Evolutionary conservation across 53 echinoderm and acorn worm species (phyloP), one percentile per base, ranked within the genome.

Genomic region (Patiria pectinifera): DNA sequence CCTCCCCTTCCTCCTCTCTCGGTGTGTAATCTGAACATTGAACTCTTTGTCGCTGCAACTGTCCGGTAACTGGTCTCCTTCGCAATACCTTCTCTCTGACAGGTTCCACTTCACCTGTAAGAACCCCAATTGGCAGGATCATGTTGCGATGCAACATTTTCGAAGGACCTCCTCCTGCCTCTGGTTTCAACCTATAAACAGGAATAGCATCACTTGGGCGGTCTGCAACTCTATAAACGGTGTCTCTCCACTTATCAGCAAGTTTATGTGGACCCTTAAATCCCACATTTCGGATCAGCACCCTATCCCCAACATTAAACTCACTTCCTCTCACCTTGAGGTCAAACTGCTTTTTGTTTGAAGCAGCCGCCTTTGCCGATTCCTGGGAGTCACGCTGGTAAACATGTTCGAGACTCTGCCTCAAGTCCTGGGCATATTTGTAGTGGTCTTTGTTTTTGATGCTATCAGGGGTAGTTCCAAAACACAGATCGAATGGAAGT

Each of bases 181-280:
- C 92, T 26, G 85, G 93, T 70, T 80, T 45, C 45, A 93, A 35
- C 2, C 21, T 62, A 48, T 87, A 87, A 26, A 93, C 92, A 72
- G 92, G 92, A 48, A 93, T 59, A 19, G 59, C 74, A 69, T 63
- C 82, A 92, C 46, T 62, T 24, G 14, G 45, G 19, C 60, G 70
- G 8, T 19, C 44, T 3, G 76, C 60, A 15, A 92, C 92, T 59
- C n/a, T 13, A 25, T 92, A 85, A 0, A 80, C 74, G 4, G 62
- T 71, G 12, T 81, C 25, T 1, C 78, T 83, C 91, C 84, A 91
- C 48, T 82, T 61, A 25, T 91, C 84, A 4, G 71, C 91, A 45
- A 91, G 74, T 14, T 91, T 83, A 48, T 83, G 71, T 62, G 83
- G 83, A 19, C 83, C 91, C 59, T 71, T 70, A 44, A 91, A 83